Base-by-base conservation (phyloP, 2,113 vertebrate genomes). In the Opisthocomus hoazin region DNA sequence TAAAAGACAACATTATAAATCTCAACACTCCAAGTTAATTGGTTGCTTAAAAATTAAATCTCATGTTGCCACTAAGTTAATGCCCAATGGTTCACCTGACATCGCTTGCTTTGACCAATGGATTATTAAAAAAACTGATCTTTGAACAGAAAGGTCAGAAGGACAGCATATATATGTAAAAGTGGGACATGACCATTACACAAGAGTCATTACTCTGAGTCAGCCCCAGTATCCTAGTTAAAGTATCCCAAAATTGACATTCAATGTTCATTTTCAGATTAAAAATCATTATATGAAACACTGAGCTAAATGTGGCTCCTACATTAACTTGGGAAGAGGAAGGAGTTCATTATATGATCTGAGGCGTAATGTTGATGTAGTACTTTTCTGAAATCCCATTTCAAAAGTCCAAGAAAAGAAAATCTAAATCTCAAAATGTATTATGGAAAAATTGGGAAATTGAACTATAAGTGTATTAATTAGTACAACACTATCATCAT, bases 301-400 rank as follows among this genome's bases (percentile, higher is more conserved):
- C 11, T 57, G 37, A 88, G 19, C 32, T 84, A 51, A 66, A 50
- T 12, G 9, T 5, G 3, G 37, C 29, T 84, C 68, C 34, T 63
- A 34, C 12, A 24, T 30, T 63, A 39, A 61, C 20, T 4, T 54
- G 5, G 4, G 22, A 24, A 73, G 46, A 89, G 14, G 13, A 26
- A 57, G 4, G 8, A 68, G 18, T 21, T 61, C 27, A 64, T 58
- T 3, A 9, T 32, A n/a, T 15, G 10, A 82, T 70, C 54, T 75
- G 22, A 89, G 22, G 26, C 1, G 3, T 36, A 57, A 76, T 2
- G 1, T 1, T 29, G 10, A 77, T 22, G 4, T 3, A 56, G 8
- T 36, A 51, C 1, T 9, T 56, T 26, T 65, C 36, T 63, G 22
- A 92, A 91, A 70, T 19, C 54, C 8, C 37, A 46, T 39, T 85